Conservation (phyloP, 2,888 invertebrate species). For the Tuberolachnus salignus region DNA sequence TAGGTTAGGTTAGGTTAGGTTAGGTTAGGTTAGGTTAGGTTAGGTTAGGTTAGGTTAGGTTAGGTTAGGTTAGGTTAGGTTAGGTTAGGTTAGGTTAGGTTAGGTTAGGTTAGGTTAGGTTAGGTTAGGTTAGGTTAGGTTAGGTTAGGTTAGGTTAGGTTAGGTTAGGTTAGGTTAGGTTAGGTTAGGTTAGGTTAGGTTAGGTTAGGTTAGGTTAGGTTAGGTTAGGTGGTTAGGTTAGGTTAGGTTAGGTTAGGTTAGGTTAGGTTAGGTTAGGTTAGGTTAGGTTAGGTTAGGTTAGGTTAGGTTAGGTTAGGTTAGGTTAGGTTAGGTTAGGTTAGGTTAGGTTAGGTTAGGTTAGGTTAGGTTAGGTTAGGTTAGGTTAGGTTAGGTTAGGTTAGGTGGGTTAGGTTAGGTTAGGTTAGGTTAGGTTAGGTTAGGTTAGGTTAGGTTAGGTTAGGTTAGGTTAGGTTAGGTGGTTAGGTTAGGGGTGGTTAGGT, state of each 20-base stretch:
- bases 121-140: slow-evolving; percentile 6
- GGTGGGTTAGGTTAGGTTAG: slow-evolving; percentile 50
- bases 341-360: slow-evolving; percentile 55
- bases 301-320: slow-evolving; percentile 29
- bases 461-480: no score
- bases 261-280: slow-evolving; percentile 48
- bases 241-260: slow-evolving; percentile 57
- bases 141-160: slow-evolving; percentile 6
- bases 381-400: no score
- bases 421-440: slow-evolving; percentile 42
- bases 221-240: no score
- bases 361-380: slow-evolving; percentile 50
- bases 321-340: slow-evolving; percentile 49
- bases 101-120: slow-evolving; percentile 6
- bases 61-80: slow-evolving; percentile 6
- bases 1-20: slow-evolving; percentile 6
- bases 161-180: slow-evolving; percentile 6
- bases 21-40: slow-evolving; percentile 6
- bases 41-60: slow-evolving; percentile 6
- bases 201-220: no score
- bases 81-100: slow-evolving; percentile 6
- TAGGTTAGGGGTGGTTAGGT: no score
- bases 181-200: slow-evolving; percentile 6
- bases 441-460: slow-evolving; percentile 27
- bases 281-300: slow-evolving; percentile 43